A percentile compares a stretch with the other conserved stretches of the same genome.
These are phyloP conservation scores for Phortica magna DNA, from an alignment of 2,888 invertebrate genomes.

Conservation along the genomic window DNA sequence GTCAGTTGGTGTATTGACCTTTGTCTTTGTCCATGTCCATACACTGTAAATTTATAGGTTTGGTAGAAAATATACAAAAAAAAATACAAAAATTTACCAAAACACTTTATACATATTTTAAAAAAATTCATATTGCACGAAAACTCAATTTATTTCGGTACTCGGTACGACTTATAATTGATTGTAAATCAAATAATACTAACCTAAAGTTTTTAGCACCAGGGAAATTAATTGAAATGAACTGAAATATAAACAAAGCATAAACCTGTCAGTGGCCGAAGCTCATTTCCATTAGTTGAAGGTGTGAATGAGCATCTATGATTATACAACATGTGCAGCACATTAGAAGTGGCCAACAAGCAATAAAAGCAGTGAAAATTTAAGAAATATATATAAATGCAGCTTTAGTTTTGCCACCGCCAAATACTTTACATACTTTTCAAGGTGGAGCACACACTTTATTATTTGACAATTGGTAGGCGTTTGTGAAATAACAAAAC, in stretches of 20 bases:
- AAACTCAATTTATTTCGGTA: too few species aligned
- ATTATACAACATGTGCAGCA: not conserved
- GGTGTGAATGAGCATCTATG: conserved; percentile 70
- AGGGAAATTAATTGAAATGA: not conserved
- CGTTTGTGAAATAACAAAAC: too few species aligned
- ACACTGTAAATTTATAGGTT: not conserved
- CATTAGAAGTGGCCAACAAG: not conserved
- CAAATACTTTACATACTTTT: too few species aligned
- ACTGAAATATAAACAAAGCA: conserved; percentile 69
- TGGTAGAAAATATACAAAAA: too few species aligned
- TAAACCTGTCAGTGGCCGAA: conserved; percentile 74
- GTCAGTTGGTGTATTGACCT: not conserved
- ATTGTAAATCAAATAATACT: not conserved
- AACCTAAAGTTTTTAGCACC: not conserved
- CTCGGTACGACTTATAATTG: too few species aligned
- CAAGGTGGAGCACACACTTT: too few species aligned
- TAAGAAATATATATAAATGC: not conserved
- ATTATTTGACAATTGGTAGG: too few species aligned
- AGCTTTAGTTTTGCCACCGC: too few species aligned
- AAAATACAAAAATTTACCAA: too few species aligned
- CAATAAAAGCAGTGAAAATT: not conserved
- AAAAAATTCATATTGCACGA: too few species aligned
- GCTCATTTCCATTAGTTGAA: conserved; percentile 71
- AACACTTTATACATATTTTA: too few species aligned
- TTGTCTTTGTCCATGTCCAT: not conserved